These are phyloP conservation scores for Herpetotheres cachinnans DNA, from an alignment of 2,113 vertebrate species.

Conservation along the genomic window DNA sequence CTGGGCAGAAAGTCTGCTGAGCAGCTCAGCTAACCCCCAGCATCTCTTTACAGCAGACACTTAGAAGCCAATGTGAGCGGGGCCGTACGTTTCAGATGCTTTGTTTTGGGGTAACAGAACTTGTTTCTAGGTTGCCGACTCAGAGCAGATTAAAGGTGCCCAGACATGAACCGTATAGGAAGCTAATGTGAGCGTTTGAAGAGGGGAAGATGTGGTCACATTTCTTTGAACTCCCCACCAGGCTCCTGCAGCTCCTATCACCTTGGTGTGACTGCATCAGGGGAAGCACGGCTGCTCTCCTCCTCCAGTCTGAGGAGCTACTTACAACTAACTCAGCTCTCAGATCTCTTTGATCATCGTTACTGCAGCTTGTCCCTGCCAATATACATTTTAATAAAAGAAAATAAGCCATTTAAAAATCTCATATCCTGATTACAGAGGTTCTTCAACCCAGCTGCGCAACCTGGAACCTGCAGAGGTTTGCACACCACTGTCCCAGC, in stretches of 20 bases:
- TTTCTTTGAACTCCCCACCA: not conserved
- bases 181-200: not conserved
- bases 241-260: not conserved
- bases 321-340: not conserved
- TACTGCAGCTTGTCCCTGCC: not conserved
- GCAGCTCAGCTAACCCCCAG: not conserved
- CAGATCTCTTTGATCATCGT: not conserved
- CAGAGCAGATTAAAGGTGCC: not conserved
- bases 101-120: not conserved
- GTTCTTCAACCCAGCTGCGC: not conserved
- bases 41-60: not conserved
- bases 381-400: not conserved
- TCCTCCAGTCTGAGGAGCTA: not conserved
- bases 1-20: not conserved
- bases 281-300: not conserved
- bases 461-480: not conserved
- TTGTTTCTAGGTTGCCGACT: not conserved
- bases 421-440: accelerated
- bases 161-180: not conserved
- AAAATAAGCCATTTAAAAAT: not conserved
- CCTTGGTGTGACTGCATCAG: not conserved
- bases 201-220: not conserved
- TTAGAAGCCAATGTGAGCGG: accelerated
- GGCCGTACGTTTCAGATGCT: accelerated
- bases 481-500: not conserved